Evolutionary conservation across 2,113 vertebrate species (phyloP).

Genomic region (Corythoichthys haematopterus): DNA sequence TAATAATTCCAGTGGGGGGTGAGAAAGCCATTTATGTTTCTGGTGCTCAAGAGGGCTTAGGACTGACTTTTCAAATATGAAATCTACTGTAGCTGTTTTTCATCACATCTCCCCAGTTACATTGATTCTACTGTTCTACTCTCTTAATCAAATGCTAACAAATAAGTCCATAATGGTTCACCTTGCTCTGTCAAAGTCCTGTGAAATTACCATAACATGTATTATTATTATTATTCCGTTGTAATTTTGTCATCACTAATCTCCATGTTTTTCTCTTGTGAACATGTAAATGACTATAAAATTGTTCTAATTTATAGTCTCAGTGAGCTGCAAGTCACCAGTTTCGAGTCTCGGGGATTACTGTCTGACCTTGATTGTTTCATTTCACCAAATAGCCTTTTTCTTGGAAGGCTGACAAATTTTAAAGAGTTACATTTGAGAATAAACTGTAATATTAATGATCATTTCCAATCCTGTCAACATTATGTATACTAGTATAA

Average conservation of each 20-base stretch:
- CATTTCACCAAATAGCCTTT: slow-evolving; percentile 9
- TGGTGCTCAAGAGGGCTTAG: background rate
- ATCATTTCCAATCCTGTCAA: background rate
- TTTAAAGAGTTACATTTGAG: background rate
- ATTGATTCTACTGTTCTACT: background rate
- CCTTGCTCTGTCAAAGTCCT: background rate
- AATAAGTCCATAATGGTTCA: background rate
- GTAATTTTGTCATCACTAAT: slow-evolving; percentile 3
- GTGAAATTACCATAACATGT: background rate
- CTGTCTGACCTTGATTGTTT: background rate
- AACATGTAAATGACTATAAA: background rate
- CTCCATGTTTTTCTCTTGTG: slow-evolving; percentile 1
- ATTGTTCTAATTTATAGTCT: background rate
- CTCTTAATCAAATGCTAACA: background rate
- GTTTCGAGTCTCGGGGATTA: slow-evolving; percentile 2
- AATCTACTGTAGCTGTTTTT: background rate
- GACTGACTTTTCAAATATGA: background rate
- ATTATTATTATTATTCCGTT: background rate
- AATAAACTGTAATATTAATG: background rate
- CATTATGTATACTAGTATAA: too few species aligned
- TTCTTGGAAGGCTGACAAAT: background rate
- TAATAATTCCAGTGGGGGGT: too few species aligned
- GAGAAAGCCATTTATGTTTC: too few species aligned
- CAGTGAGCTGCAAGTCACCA: background rate
- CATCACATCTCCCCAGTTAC: background rate